phyloP scores from a whole-genome alignment of 2,113 vertebrate species.

The Indri indri region DNA sequence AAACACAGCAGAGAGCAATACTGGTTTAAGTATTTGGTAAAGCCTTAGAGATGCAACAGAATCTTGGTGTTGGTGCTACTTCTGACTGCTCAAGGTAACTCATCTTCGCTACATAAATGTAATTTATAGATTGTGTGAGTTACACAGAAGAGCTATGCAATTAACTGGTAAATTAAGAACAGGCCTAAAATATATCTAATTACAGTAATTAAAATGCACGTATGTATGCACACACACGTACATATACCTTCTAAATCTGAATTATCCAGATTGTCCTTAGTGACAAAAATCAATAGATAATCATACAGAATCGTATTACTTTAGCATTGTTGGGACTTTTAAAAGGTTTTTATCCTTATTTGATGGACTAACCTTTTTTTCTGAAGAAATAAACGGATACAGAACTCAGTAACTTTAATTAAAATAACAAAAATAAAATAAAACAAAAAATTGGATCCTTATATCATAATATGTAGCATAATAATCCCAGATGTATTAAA shows the following conservation, averaged over 20 bases:
- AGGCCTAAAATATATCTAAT: neutral
- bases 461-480: neutral
- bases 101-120: neutral
- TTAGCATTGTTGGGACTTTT: neutral
- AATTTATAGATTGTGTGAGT: neutral
- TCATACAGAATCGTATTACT: neutral
- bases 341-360: neutral
- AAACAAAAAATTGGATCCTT: neutral
- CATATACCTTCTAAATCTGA: neutral
- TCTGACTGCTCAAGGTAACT: neutral
- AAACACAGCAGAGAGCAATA: neutral
- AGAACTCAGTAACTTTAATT: neutral
- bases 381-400: neutral
- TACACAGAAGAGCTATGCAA: neutral
- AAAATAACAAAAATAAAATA: neutral
- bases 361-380: neutral
- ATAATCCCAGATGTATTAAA: neutral
- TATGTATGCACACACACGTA: neutral
- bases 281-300: neutral
- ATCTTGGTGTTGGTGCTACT: neutral
- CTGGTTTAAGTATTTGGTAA: neutral
- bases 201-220: neutral
- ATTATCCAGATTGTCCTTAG: neutral
- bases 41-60: neutral
- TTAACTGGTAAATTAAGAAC: neutral